These are phyloP conservation scores for Osedax frankpressi DNA, from an alignment of 2,888 invertebrate genomes.

Conservation along the genomic window DNA sequence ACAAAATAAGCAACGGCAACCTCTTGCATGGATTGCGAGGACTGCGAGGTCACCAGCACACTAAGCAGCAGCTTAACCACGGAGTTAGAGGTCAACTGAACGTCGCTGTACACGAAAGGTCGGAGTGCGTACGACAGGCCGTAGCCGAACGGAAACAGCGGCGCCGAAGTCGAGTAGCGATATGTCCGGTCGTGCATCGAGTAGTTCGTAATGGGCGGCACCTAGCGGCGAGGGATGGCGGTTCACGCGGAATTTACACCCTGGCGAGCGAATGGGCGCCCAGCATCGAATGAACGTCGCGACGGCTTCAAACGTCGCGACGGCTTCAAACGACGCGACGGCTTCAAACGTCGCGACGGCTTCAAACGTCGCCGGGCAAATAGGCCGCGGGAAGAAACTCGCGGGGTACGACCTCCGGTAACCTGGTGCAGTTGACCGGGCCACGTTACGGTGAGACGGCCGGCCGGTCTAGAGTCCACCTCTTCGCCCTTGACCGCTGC, in stretches of 20 bases:
- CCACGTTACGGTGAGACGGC: constrained; percentile 40
- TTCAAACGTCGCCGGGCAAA: too few species aligned
- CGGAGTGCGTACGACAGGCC: constrained; percentile 32
- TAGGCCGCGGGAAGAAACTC: constrained; percentile 40
- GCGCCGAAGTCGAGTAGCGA: constrained; percentile 31
- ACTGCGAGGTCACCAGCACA: constrained; percentile 19
- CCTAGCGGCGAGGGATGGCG: constrained; percentile 20
- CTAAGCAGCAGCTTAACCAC: constrained; percentile 29
- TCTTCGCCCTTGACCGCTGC: constrained; percentile 29
- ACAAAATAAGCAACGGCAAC: too few species aligned
- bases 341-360: background rate
- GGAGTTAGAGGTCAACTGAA: constrained; percentile 13
- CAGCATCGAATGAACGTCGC: too few species aligned
- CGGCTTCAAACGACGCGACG: too few species aligned
- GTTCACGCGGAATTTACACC: constrained; percentile 6
- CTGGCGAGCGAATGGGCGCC: too few species aligned
- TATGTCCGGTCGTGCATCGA: constrained; percentile 35
- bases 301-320: background rate
- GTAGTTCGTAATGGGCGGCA: constrained; percentile 26
- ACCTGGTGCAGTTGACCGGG: constrained; percentile 28
- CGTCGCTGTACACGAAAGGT: constrained; percentile 16
- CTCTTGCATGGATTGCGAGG: background rate
- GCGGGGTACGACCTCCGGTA: too few species aligned
- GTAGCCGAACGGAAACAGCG: constrained; percentile 32
- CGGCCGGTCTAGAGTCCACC: constrained; percentile 33